Evolutionary conservation across 1,140 invertebrate genomes (phyloP), one percentile per base, ranked within the genome.

Genomic region (Bombus soroeensis): DNA sequence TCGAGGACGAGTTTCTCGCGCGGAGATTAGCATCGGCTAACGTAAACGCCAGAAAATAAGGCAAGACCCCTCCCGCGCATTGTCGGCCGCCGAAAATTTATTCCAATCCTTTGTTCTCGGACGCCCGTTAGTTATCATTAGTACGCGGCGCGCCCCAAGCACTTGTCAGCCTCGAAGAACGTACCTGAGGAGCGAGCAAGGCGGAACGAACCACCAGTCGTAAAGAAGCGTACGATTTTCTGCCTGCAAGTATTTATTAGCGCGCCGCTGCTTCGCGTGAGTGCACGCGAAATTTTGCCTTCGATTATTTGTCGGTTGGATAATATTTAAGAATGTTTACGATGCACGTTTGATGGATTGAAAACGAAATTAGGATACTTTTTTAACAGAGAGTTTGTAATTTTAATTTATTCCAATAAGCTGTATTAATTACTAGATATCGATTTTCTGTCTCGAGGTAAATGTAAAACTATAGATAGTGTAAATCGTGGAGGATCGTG

Each of bases 101-200:
- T 91, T 91, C 90, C 83, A 73, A 90, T 90, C 90, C 90, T 91
- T 91, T 91, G 90, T 91, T 91, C 90, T 72, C 74, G 74, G 18
- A 64, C 81, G 89, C 89, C 87, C 89, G 89, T 91, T 91, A 88
- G 83, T 91, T 91, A 91, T 90, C 89, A 91, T 91, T 91, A 91
- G 89, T 88, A 91, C 89, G 81, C 73, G 64, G 64, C 81, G 39
- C 70, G 88, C 77, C 80, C 76, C 75, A 47, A 85, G 81, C 88
- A 87, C 85, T 89, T 90, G 89, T 90, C 89, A 75, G 86, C 73
- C 74, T 22, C 79, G 25, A 79, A 75, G 34, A 80, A 34, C n/a
- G 47, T 86, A 82, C 81, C 83, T 66, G 64, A 10, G 39, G 22
- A 59, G 5, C 62, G 43, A 57, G 53, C 47, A 22, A 22, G 28